Base-by-base conservation (phyloP, 1,140 invertebrate species). In the Lithobius niger region DNA sequence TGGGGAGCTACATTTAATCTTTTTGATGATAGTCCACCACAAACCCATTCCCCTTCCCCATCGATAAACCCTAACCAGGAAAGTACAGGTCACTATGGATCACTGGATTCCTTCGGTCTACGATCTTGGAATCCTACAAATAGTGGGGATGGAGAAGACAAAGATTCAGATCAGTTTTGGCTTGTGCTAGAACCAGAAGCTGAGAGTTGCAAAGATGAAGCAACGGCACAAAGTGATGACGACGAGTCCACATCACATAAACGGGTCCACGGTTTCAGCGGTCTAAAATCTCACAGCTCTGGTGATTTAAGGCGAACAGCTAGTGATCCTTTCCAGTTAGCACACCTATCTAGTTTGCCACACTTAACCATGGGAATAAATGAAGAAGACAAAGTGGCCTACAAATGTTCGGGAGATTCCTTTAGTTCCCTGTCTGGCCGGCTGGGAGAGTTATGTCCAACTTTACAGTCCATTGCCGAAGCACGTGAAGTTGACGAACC, bases 91-190 rank as follows among this genome's bases (percentile, higher is more conserved):
- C n/a, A n/a, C n/a, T n/a, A n/a, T n/a, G n/a, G n/a, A n/a, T n/a
- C n/a, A n/a, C n/a, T n/a, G n/a, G n/a, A n/a, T n/a, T n/a, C n/a
- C n/a, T n/a, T n/a, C n/a, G n/a, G n/a, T n/a, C n/a, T n/a, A n/a
- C n/a, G n/a, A n/a, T n/a, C n/a, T n/a, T n/a, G n/a, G n/a, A n/a
- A n/a, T n/a, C n/a, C n/a, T n/a, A n/a, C n/a, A n/a, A n/a, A n/a
- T n/a, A n/a, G n/a, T n/a, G n/a, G n/a, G n/a, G n/a, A n/a, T n/a
- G n/a, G n/a, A n/a, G n/a, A n/a, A 18, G 43, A 45, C 4, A 19
- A 45, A 19, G 43, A 45, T 45, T 19, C 43, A 6, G 43, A 45
- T 45, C 43, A 45, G 43, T 45, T 45, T 45, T 45, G 43, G 43
- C 16, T 45, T 13, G 18, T 45, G 4, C 43, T 45, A 6, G 43